phyloP scores from a whole-genome alignment of 2,797 vertebrate genomes.

The Eutrigla gurnardus region DNA sequence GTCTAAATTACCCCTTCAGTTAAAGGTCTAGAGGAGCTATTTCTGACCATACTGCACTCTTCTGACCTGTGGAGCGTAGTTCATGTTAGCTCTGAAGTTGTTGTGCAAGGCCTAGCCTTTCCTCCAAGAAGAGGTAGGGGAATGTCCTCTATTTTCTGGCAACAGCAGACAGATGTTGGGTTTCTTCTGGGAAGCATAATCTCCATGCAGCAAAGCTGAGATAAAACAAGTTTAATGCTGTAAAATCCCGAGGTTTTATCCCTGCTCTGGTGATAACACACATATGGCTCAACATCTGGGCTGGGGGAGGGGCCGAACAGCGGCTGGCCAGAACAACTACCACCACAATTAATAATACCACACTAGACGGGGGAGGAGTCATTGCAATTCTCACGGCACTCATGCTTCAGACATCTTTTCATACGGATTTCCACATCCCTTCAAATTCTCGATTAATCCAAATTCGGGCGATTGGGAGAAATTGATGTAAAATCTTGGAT shows the following conservation, averaged over 20 bases:
- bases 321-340: conserved; percentile 18
- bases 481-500: neutral
- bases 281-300: conserved; percentile 88
- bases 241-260: conserved; percentile 86
- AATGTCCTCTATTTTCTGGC: conserved; percentile 65
- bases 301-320: conserved; percentile 39
- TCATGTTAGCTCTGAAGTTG: conserved; percentile 44
- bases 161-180: conserved; percentile 86
- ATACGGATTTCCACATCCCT: neutral
- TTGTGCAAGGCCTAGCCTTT: conserved; percentile 40
- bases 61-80: conserved; percentile 50
- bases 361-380: neutral
- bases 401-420: neutral
- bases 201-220: conserved; percentile 87
- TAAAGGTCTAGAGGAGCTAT: conserved; percentile 36
- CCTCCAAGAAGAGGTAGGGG: conserved; percentile 59
- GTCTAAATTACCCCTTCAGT: conserved; percentile 23
- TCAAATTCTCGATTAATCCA: neutral
- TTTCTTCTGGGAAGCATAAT: conserved; percentile 88
- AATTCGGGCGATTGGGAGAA: neutral
- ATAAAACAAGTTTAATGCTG: conserved; percentile 90
- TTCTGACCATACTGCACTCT: conserved; percentile 24
- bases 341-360: neutral
- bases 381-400: neutral
- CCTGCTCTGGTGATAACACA: conserved; percentile 77